Conservation (phyloP, 2,888 invertebrate species). For the Tetramorium bicarinatum region DNA sequence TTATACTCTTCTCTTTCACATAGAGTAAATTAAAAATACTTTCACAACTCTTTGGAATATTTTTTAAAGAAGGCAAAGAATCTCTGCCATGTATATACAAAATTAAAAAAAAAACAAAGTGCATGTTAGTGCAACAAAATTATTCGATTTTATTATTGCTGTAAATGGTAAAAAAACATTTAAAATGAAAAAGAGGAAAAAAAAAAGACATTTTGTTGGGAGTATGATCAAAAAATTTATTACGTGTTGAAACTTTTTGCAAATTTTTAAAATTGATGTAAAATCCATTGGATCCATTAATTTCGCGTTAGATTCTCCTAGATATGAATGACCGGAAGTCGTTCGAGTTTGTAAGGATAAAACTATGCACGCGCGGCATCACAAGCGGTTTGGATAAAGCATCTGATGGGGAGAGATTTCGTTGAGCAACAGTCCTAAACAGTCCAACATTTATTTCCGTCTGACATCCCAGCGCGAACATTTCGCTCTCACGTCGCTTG, state of each 20-base stretch:
- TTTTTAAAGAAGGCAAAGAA: not conserved
- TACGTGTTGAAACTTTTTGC: not conserved
- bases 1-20: not conserved
- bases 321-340: not conserved
- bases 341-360: not conserved
- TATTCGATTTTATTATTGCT: not conserved
- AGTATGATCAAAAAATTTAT: not conserved
- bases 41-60: not conserved
- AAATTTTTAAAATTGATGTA: not conserved
- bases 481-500: not conserved
- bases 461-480: not conserved
- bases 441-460: constrained; percentile 4
- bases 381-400: not conserved
- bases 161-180: not conserved
- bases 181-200: too few relatives aligned
- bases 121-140: not conserved
- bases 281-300: not conserved
- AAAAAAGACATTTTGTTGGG: not conserved
- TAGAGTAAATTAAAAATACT: not conserved
- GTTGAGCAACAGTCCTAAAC: not conserved
- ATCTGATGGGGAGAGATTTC: not conserved
- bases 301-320: not conserved
- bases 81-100: not conserved
- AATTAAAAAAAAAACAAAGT: not conserved
- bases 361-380: not conserved